phyloP scores from a whole-genome alignment of 2,113 vertebrate genomes.

The Anseranas semipalmata region DNA sequence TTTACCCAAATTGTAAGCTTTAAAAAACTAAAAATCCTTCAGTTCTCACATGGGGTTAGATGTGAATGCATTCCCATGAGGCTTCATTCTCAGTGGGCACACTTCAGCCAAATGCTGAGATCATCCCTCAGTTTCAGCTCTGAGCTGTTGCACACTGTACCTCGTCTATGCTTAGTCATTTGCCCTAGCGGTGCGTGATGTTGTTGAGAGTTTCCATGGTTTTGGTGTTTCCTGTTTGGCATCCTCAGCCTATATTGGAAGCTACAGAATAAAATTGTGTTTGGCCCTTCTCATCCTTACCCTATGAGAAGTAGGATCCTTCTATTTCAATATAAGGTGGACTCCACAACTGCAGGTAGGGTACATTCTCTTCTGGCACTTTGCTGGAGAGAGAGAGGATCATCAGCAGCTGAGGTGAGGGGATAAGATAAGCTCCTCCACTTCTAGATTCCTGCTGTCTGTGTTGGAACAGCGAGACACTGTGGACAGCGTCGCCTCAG shows the following conservation, averaged over 20 bases:
- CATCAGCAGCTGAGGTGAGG: neutral
- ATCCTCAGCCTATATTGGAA: neutral
- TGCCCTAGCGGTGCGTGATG: neutral
- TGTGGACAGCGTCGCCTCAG: neutral
- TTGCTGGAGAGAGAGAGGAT: neutral
- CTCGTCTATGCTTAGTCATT: neutral
- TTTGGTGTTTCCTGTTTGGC: neutral
- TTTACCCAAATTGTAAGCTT: neutral
- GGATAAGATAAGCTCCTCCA: neutral
- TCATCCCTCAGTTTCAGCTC: neutral
- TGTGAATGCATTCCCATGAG: no score
- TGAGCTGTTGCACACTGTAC: neutral
- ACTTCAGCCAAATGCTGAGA: neutral
- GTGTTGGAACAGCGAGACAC: rapidly evolving
- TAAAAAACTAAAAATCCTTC: neutral
- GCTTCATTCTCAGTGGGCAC: neutral
- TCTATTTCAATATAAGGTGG: rapidly evolving
- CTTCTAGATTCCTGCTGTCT: neutral
- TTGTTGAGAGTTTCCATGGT: neutral
- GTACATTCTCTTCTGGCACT: neutral
- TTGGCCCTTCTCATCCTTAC: neutral
- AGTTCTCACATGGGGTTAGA: neutral
- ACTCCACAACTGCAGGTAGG: rapidly evolving
- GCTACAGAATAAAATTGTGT: neutral
- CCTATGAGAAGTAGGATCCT: neutral